Base-by-base conservation (phyloP, 2,113 vertebrate genomes). In the Origma solitaria region DNA sequence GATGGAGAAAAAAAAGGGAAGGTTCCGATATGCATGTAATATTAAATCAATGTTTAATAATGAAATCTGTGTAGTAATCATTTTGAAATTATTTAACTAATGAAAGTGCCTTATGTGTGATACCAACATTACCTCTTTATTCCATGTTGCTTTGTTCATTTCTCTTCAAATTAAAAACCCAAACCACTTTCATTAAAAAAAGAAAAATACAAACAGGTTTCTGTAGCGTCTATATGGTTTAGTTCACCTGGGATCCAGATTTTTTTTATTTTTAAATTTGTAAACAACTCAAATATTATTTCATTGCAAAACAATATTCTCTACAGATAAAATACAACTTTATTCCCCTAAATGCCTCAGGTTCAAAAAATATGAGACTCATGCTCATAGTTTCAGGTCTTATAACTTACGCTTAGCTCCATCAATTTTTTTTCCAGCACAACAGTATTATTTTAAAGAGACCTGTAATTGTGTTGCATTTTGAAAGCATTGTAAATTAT, bases 401-500 rank as follows among this genome's bases (percentile, higher is more conserved):
- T 90, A 88, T 60, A 50, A 10, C 5, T 61, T 69, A 21, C 13
- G 9, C 11, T 82, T 82, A 90, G 7, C 13, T 15, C 10, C 15
- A 72, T 54, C 18, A 15, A 31, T 53, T 91, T 57, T 60, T 88
- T 84, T 88, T 79, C 19, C 53, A 79, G 17, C 15, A 69, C 23
- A 68, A 64, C 33, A 54, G 18, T 54, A 56, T 75, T 82, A 56
- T 86, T 91, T 93, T 86, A 82, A 66, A 54, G 31, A 72, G 42
- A 81, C n/a, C 35, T 51, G 60, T n/a, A 91, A 87, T 88, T 91
- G 37, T 62, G n/a, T 68, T 91, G 58, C 49, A 66, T 83, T 94
- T 88, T 53, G 72, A 93, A 91, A 78, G 28, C 45, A 58, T 19
- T 82, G 50, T 95, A 94, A 97, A 96, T 96, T 94, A 93, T 88